phyloP scores from a whole-genome alignment of 2,888 invertebrate genomes.

The Drosophila picticornis region DNA sequence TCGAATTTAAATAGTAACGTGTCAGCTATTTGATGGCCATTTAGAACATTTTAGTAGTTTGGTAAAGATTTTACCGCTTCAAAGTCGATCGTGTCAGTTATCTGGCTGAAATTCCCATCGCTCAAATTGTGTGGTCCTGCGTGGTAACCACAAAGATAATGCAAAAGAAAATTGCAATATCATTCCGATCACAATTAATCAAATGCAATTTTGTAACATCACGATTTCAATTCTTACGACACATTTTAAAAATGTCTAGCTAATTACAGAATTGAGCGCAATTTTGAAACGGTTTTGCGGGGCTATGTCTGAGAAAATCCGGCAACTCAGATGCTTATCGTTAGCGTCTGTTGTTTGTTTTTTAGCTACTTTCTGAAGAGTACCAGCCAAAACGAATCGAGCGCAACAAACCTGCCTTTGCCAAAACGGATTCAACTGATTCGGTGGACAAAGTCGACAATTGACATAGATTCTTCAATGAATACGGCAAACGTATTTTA shows the following conservation, averaged over 20 bases:
- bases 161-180: conserved; percentile 48
- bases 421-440: conserved; percentile 52
- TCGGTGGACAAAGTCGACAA: conserved; percentile 48
- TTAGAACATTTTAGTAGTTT: conserved; percentile 31
- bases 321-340: conserved; percentile 52
- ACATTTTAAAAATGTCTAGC: conserved; percentile 52
- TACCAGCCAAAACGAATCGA: conserved; percentile 57
- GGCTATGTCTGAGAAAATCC: conserved; percentile 14
- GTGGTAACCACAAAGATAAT: conserved; percentile 56
- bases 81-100: background rate
- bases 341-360: conserved; percentile 1
- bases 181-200: conserved; percentile 71
- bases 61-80: background rate
- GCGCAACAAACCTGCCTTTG: conserved; percentile 53
- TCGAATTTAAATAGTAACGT: conserved; percentile 24
- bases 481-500: conserved; percentile 39
- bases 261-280: conserved; percentile 57
- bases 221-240: conserved; percentile 58
- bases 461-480: conserved; percentile 68
- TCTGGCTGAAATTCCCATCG: background rate
- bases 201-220: conserved; percentile 36
- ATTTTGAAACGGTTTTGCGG: conserved; percentile 31
- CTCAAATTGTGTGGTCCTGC: conserved; percentile 65
- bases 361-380: conserved; percentile 3
- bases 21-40: conserved; percentile 49